These are phyloP conservation scores for Crenuchus spilurus DNA, from an alignment of 2,797 vertebrate genomes.

Conservation along the genomic window DNA sequence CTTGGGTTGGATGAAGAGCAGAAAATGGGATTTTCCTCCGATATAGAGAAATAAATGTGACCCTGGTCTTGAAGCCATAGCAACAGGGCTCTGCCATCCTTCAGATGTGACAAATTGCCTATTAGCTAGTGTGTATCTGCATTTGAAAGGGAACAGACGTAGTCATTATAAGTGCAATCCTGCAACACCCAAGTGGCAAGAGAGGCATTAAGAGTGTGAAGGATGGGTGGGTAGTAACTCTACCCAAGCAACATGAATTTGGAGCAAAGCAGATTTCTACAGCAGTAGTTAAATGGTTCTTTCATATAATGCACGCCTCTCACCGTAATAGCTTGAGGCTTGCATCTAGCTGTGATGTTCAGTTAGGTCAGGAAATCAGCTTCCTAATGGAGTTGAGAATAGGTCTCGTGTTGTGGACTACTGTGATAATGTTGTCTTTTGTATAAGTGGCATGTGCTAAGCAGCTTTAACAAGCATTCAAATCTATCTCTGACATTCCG, in stretches of 20 bases:
- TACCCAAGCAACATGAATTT: not conserved
- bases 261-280: slow-evolving; percentile 36
- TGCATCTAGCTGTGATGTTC: slow-evolving; percentile 40
- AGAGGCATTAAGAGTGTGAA: slow-evolving; percentile 3
- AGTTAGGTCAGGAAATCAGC: slow-evolving; percentile 27
- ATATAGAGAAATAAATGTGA: not conserved
- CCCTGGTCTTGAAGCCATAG: not conserved
- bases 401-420: slow-evolving; percentile 20
- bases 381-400: slow-evolving; percentile 32
- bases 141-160: slow-evolving; percentile 21
- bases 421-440: slow-evolving; percentile 17
- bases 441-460: slow-evolving; percentile 32
- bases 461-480: slow-evolving; percentile 21
- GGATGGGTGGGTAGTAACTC: not conserved
- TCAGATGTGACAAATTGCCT: slow-evolving; percentile 12
- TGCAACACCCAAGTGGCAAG: slow-evolving; percentile 5
- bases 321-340: slow-evolving; percentile 13
- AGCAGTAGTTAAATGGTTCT: slow-evolving; percentile 23
- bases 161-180: slow-evolving; percentile 10
- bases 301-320: slow-evolving; percentile 17
- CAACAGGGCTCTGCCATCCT: not conserved
- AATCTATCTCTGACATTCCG: slow-evolving; percentile 10
- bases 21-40: not conserved
- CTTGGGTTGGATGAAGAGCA: not conserved
- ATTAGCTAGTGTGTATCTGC: slow-evolving; percentile 17